Conservation (phyloP, 1,140 invertebrate species). For the Dinoponera quadriceps region DNA sequence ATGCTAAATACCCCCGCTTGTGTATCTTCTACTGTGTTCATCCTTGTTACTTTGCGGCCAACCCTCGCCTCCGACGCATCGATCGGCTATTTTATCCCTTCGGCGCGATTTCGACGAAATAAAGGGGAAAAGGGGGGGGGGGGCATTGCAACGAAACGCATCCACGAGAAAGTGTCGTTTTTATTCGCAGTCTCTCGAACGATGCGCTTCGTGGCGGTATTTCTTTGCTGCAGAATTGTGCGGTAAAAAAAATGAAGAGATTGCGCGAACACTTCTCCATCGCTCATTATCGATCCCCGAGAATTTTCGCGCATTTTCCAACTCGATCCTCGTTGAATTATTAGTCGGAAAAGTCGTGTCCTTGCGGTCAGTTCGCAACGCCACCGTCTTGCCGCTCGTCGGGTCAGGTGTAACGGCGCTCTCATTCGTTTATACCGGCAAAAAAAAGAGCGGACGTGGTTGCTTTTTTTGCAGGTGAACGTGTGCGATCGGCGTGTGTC, state of each 20-base stretch:
- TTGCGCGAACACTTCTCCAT: not conserved
- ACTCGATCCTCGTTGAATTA: not conserved
- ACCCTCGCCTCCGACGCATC: no score
- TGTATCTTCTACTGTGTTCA: not conserved
- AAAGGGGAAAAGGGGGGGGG: no score
- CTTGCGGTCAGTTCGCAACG: slow-evolving; percentile 4
- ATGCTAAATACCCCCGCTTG: slow-evolving; percentile 7
- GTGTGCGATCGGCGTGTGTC: slow-evolving; percentile 32
- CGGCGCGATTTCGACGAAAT: not conserved
- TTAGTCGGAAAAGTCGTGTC: not conserved
- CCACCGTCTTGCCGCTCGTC: not conserved
- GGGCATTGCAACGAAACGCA: no score
- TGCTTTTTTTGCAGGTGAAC: slow-evolving; percentile 14
- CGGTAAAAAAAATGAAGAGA: no score
- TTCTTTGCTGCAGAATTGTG: not conserved
- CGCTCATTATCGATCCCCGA: not conserved
- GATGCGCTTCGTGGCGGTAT: no score
- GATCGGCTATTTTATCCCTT: not conserved
- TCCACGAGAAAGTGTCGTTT: no score
- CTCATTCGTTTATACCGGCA: slow-evolving; percentile 7
- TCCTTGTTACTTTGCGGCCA: not conserved
- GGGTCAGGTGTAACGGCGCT: slow-evolving; percentile 7
- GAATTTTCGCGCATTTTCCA: not conserved
- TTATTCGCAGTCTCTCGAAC: no score
- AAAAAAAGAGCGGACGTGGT: not conserved